phyloP scores from a whole-genome alignment of 2,113 vertebrate species.

The Charina bottae region DNA sequence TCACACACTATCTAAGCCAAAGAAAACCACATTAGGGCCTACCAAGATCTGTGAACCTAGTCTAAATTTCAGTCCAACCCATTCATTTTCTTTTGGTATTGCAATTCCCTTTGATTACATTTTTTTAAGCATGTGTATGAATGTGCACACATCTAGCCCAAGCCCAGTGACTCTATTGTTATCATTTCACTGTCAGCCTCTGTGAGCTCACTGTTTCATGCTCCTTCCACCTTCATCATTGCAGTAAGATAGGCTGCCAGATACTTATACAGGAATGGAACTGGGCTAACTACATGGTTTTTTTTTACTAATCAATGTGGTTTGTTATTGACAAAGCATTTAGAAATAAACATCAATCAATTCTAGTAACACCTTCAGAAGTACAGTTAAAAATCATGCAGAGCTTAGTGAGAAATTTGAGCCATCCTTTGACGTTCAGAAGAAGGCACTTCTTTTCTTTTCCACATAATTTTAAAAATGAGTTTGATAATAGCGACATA shows the following conservation, averaged over 20 bases:
- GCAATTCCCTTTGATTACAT: background rate
- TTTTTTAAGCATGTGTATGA: background rate
- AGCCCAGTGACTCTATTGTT: background rate
- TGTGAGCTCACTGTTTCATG: background rate
- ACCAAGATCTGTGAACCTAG: background rate
- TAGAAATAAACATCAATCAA: background rate
- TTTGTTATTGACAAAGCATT: background rate
- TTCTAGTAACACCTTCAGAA: constrained; percentile 24
- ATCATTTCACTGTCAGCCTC: background rate
- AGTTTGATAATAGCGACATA: background rate
- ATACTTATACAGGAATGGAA: background rate
- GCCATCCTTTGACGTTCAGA: background rate
- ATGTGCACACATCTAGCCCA: background rate
- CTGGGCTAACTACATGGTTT: background rate
- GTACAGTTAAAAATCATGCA: background rate
- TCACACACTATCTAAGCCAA: background rate
- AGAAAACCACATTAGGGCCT: background rate
- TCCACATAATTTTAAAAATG: background rate
- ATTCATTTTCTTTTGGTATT: background rate
- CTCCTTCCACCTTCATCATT: background rate
- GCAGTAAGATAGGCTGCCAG: background rate
- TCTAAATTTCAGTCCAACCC: background rate
- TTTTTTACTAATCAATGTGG: background rate
- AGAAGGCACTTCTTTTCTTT: background rate
- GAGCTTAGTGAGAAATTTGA: constrained; percentile 14